A percentile compares a stretch with the other conserved stretches of the same genome.
These are phyloP conservation scores for Cephus sareptanus DNA, from an alignment of 2,888 invertebrate species.

Conservation along the genomic window DNA sequence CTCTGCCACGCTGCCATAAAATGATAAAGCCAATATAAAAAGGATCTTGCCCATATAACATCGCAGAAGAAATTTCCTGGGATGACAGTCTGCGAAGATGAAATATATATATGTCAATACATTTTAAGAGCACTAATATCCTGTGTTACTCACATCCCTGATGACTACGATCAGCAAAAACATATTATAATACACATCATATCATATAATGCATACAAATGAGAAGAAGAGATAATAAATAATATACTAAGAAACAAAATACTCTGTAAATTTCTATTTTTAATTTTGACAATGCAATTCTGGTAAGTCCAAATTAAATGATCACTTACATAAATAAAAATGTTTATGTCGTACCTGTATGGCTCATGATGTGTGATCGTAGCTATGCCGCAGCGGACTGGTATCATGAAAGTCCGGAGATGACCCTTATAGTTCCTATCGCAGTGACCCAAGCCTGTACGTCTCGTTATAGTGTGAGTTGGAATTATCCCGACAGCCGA, in stretches of 20 bases:
- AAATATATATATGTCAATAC: background rate
- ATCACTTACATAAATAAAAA: background rate
- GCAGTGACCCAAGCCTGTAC: slow-evolving; percentile 47
- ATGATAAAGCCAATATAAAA: background rate
- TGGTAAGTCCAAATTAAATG: background rate
- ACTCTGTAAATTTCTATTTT: background rate
- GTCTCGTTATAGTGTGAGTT: slow-evolving; percentile 38
- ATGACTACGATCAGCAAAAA: background rate
- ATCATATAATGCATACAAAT: background rate
- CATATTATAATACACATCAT: background rate
- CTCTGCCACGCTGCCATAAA: background rate
- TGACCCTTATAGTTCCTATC: slow-evolving; percentile 60
- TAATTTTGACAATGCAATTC: background rate
- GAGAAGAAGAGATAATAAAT: background rate
- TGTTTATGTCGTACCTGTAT: slow-evolving; percentile 44
- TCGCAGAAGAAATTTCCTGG: background rate
- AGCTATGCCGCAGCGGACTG: slow-evolving; percentile 53
- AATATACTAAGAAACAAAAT: background rate
- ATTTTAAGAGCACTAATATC: background rate
- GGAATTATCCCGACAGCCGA: slow-evolving; percentile 51
- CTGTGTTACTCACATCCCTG: background rate
- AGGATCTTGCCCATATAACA: background rate
- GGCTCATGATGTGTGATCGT: slow-evolving; percentile 51
- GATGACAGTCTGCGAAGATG: background rate
- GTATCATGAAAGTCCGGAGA: slow-evolving; percentile 56